Evolutionary conservation across 2,888 invertebrate genomes (phyloP), one percentile per base, ranked within the genome.

Genomic region (Thecophora atra): DNA sequence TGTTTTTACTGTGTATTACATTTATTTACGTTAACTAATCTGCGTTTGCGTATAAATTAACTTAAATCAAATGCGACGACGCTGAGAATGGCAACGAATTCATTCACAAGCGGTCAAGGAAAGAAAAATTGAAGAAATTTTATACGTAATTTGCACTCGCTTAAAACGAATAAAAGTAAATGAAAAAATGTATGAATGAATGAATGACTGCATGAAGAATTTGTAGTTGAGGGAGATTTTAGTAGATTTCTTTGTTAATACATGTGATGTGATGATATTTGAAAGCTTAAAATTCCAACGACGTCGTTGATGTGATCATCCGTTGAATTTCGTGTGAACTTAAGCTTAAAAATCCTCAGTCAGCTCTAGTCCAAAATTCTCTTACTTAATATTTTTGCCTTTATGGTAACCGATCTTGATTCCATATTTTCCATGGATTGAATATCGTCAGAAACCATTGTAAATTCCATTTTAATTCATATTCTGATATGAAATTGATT

Each of bases 41-140:
- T 67, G 81, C 81, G 79, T 78, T 77, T 78, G 78, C 82, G 74
- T 79, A 81, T 78, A 73, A 79, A 82, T 81, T 79, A 79, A 78
- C 77, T 76, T 74, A 79, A 82, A 81, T 82, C 77, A 70, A 47
- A 54, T 71, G 65, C 42, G 19, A 26, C 47, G 47, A 47, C n/a
- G n/a, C n/a, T n/a, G n/a, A n/a, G n/a, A n/a, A n/a, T n/a, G 17
- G 2, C 17, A 5, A 47, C 47, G n/a, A n/a, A 47, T 37, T 13
- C 37, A 26, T 26, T 42, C 17, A 26, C 30, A 8, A 21, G 17
- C 37, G 30, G 21, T 67, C 54, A 67, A 52, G 54, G 67, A 28
- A 30, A 54, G 24, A 56, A 54, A 67, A 13, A 54, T 67, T 56
- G 5, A 66, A 54, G 19, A 15, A 15, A 21, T 7, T 37, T 28